Evolutionary conservation across 2,113 vertebrate species (phyloP).

Genomic region (Elaphurus davidianus): DNA sequence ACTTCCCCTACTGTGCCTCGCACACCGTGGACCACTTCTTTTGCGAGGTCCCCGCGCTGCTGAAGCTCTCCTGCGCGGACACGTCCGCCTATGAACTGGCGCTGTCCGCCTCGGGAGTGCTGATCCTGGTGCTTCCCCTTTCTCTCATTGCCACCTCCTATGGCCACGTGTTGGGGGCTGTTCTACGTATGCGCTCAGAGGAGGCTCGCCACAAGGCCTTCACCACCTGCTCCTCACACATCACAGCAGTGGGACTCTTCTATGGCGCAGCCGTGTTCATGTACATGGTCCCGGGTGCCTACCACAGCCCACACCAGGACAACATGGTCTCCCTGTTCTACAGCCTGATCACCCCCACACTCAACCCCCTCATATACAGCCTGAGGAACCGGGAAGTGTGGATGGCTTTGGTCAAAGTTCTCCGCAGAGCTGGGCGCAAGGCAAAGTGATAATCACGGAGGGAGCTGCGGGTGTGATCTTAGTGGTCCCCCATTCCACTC

Average conservation of each 20-base stretch:
- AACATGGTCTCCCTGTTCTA: conserved; percentile 35
- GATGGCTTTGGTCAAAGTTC: conserved; percentile 18
- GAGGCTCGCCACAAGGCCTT: not conserved
- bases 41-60: conserved; percentile 30
- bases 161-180: not conserved
- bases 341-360: not conserved
- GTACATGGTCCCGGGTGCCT: conserved; percentile 17
- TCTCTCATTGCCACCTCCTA: not conserved
- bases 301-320: conserved; percentile 1
- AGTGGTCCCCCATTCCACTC: not conserved
- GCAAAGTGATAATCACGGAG: not conserved
- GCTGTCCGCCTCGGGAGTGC: not conserved
- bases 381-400: conserved; percentile 39
- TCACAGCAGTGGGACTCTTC: not conserved
- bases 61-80: conserved; percentile 44
- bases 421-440: not conserved
- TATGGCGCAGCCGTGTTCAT: not conserved
- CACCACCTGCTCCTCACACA: conserved; percentile 19
- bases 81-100: not conserved
- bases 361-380: conserved; percentile 55
- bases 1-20: conserved; percentile 47
- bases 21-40: conserved; percentile 47
- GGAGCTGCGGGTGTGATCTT: not conserved
- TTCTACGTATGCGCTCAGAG: not conserved
- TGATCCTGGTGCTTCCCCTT: conserved; percentile 13